These are phyloP conservation scores for Psococerastis gibbosa DNA, from an alignment of 2,888 invertebrate genomes.

Conservation along the genomic window DNA sequence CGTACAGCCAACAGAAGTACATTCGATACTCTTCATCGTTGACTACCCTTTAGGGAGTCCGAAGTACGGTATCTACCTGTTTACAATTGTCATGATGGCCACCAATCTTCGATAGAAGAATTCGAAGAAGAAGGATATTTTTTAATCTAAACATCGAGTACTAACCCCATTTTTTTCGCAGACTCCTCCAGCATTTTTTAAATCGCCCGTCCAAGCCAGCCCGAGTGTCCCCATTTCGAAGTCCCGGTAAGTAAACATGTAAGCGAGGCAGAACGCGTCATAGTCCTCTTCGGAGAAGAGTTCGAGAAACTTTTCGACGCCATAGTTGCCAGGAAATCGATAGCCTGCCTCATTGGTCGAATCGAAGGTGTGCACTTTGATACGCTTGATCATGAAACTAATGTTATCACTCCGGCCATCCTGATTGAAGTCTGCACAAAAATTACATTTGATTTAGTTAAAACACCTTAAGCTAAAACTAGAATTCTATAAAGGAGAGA, in stretches of 20 bases:
- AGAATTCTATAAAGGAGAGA: too few species aligned
- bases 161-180: slow-evolving; percentile 92
- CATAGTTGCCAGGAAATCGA: slow-evolving; percentile 86
- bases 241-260: slow-evolving; percentile 95
- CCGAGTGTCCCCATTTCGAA: slow-evolving; percentile 94
- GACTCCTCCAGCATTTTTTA: slow-evolving; percentile 92
- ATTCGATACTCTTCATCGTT: slow-evolving; percentile 7
- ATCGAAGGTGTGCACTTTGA: slow-evolving; percentile 79
- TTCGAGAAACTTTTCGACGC: slow-evolving; percentile 95
- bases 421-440: slow-evolving; percentile 69
- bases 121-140: slow-evolving; percentile 10
- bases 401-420: slow-evolving; percentile 84
- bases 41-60: too few species aligned
- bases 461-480: too few species aligned
- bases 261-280: slow-evolving; percentile 94
- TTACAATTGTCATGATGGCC: too few species aligned
- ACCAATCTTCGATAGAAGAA: too few species aligned
- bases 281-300: slow-evolving; percentile 97
- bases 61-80: too few species aligned
- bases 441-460: too few species aligned
- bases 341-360: slow-evolving; percentile 71
- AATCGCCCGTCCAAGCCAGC: slow-evolving; percentile 92
- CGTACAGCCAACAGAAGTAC: too few species aligned
- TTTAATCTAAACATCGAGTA: slow-evolving; percentile 16
- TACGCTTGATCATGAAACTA: slow-evolving; percentile 88